These are phyloP conservation scores for Callipepla squamata DNA, from an alignment of 2,113 vertebrate species.

Conservation along the genomic window DNA sequence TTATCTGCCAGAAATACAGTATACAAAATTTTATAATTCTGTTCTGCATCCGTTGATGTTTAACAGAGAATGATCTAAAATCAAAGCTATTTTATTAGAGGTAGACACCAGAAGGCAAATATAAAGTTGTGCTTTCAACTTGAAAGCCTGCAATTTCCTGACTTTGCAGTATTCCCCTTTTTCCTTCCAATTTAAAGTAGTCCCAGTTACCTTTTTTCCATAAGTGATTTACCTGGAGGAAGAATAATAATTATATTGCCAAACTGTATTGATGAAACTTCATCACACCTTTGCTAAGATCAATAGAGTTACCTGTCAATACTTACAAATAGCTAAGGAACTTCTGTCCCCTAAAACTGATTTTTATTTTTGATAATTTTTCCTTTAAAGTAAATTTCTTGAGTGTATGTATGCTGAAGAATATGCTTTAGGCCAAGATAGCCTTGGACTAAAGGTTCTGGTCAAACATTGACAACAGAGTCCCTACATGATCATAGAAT, in stretches of 20 bases:
- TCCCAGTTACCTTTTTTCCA: fast-evolving
- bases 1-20: neutral
- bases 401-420: neutral
- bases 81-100: neutral
- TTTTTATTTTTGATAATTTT: neutral
- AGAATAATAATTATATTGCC: neutral
- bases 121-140: neutral
- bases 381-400: neutral
- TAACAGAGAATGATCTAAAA: neutral
- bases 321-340: neutral
- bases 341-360: neutral
- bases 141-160: neutral
- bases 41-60: neutral
- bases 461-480: neutral
- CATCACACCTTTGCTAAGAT: neutral
- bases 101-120: neutral
- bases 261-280: neutral
- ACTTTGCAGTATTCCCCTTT: neutral
- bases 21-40: neutral
- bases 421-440: neutral
- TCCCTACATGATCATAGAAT: too few relatives aligned
- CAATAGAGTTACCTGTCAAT: neutral
- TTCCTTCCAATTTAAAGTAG: neutral
- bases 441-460: neutral
- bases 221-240: neutral